Base-by-base conservation (phyloP, 2,113 vertebrate genomes). In the Pycnonotus jocosus region DNA sequence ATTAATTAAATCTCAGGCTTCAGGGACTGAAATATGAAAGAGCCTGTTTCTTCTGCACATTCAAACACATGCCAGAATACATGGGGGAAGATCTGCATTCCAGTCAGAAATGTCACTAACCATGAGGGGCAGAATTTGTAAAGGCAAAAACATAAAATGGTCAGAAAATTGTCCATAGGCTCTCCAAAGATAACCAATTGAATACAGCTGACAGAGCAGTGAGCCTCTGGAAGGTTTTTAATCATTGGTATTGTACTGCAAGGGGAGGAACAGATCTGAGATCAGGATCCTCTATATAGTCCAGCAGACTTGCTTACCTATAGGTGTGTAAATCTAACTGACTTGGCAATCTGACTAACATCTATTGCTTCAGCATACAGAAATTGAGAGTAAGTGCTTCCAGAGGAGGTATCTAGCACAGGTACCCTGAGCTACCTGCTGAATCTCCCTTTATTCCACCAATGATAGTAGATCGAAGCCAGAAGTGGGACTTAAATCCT, bases 1-100 rank as follows among this genome's bases (percentile, higher is more conserved):
- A 51, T 87, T 95, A 92, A 93, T 90, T 91, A 76, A 73, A 86
- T 70, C 68, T 81, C 42, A 51, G 37, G 35, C 87, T 90, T 86
- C 44, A 60, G 79, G 60, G 68, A 79, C 71, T 88, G 40, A 83
- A 81, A n/a, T 60, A 64, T 47, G 38, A 82, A 81, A 82, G 17
- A 42, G 3, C 7, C 35, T 68, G 15, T 40, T 91, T 53, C 48
- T 74, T 92, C 35, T 4, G 8, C 28, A 40, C 15, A 44, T 56
- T 87, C 37, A 82, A 42, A 65, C 35, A 57, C 20, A n/a, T 38
- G 7, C 35, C 45, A 57, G 38, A 79, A 19, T 73, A 51, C n/a
- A 20, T 11, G 15, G 9, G 16, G 30, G 12, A 90, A 68, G 45
- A 58, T 72, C 76, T 87, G 10, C 33, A 33, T 73, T 94, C 21